Evolutionary conservation across 2,888 invertebrate species (phyloP).

Genomic region (Gisinianus flammeolus): DNA sequence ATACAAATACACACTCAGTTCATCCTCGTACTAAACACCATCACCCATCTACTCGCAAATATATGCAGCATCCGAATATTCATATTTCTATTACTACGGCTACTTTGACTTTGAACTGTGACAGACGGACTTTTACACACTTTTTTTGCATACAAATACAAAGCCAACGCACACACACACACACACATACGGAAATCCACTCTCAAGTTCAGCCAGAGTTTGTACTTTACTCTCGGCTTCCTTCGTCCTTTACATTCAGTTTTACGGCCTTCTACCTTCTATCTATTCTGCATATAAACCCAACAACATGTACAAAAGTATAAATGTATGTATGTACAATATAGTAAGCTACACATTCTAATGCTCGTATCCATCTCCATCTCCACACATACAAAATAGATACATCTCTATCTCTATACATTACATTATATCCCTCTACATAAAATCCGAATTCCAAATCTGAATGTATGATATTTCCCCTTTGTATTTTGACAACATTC

Average conservation of each 20-base stretch:
- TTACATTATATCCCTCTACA: too few relatives aligned
- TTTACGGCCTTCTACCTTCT: background rate
- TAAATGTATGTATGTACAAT: too few relatives aligned
- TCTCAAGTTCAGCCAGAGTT: background rate
- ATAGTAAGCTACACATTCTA: background rate
- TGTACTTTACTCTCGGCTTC: background rate
- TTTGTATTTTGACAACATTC: background rate
- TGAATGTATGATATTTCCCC: too few relatives aligned
- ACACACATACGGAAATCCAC: background rate
- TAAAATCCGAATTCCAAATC: too few relatives aligned
- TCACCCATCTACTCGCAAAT: too few relatives aligned
- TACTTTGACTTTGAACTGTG: too few relatives aligned
- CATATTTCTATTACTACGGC: too few relatives aligned
- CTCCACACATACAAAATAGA: background rate
- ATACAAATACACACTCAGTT: too few relatives aligned
- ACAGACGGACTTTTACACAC: too few relatives aligned
- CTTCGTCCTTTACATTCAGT: background rate
- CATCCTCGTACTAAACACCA: too few relatives aligned
- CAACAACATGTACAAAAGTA: background rate
- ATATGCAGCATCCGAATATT: too few relatives aligned
- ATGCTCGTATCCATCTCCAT: background rate
- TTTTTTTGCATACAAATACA: too few relatives aligned
- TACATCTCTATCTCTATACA: background rate
- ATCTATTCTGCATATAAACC: background rate
- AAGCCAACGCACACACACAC: background rate